Base-by-base conservation (phyloP, 2,797 vertebrate species). In the Leucoraja ocellata region DNA sequence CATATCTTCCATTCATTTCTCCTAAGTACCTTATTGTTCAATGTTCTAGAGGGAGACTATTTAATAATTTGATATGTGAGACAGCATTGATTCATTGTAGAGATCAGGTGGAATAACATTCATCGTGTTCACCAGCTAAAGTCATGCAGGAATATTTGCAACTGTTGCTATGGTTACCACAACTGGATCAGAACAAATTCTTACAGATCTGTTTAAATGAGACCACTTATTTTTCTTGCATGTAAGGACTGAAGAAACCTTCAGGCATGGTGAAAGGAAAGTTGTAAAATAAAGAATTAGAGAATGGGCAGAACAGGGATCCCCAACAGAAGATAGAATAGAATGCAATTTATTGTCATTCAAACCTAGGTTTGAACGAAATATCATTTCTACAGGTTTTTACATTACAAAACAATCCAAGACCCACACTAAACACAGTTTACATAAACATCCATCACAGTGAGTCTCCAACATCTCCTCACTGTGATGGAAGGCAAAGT, bases 51-150 rank as follows among this genome's bases (percentile, higher is more conserved):
- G 58, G 63, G 83, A 32, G 58, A 79, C n/a, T 68, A 78, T 88
- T 88, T 68, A 36, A 88, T 88, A 63, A 21, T 88, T 88, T 88
- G 84, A 36, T 32, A 68, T 88, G 63, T 88, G 84, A 88, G n/a
- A 39, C 14, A 88, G 36, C n/a, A 65, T n/a, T 63, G 36, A 88
- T 88, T 88, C 84, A 36, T 88, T 63, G 65, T 63, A 88, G n/a
- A 88, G n/a, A 68, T 68, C 63, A 88, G 84, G 63, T 68, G 9
- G 21, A 88, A 21, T 68, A 88, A 63, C 11, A 68, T 88, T 88
- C 63, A 61, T 46, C 25, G 68, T 36, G 68, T 32, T 68, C 16
- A 11, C 65, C 65, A 18, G 84, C 32, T 63, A 68, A 36, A 88
- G 21, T 88, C 84, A 14, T 65, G 13, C 61, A 32, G 84, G 28